These are phyloP conservation scores for Conistra vaccinii DNA, from an alignment of 2,888 invertebrate genomes.

Conservation along the genomic window DNA sequence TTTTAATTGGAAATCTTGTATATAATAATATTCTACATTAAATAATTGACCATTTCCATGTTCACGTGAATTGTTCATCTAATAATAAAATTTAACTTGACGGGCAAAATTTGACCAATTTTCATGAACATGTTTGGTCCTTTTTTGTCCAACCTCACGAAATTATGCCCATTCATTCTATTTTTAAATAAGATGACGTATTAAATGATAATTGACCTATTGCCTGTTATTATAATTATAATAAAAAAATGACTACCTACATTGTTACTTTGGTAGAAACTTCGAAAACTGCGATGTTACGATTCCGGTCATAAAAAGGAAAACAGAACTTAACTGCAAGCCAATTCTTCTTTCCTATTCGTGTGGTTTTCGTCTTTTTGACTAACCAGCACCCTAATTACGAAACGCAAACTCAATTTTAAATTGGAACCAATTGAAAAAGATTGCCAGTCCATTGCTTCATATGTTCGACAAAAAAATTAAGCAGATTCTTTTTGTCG, in stretches of 20 bases:
- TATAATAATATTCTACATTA: constrained; percentile 42
- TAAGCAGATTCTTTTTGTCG: too few species aligned
- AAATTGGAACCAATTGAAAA: too few species aligned
- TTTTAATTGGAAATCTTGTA: constrained; percentile 48
- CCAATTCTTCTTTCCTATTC: too few species aligned
- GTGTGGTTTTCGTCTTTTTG: too few species aligned
- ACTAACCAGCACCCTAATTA: too few species aligned
- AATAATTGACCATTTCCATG: constrained; percentile 58
- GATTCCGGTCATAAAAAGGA: background rate
- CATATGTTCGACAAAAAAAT: too few species aligned
- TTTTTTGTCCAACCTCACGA: constrained; percentile 31
- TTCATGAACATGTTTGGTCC: background rate
- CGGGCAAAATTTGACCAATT: constrained; percentile 24
- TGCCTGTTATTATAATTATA: constrained; percentile 2
- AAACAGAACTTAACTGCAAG: background rate
- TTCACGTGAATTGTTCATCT: constrained; percentile 14
- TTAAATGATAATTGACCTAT: constrained; percentile 16
- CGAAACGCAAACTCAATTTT: too few species aligned
- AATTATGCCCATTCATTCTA: constrained; percentile 30
- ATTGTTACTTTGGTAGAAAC: background rate
- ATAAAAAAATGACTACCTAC: too few species aligned
- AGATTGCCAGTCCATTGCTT: too few species aligned
- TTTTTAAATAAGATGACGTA: constrained; percentile 16
- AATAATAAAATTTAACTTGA: constrained; percentile 19
- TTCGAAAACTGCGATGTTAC: background rate